Evolutionary conservation across 2,797 vertebrate genomes (phyloP).

Genomic region (Peromyscus eremicus): DNA sequence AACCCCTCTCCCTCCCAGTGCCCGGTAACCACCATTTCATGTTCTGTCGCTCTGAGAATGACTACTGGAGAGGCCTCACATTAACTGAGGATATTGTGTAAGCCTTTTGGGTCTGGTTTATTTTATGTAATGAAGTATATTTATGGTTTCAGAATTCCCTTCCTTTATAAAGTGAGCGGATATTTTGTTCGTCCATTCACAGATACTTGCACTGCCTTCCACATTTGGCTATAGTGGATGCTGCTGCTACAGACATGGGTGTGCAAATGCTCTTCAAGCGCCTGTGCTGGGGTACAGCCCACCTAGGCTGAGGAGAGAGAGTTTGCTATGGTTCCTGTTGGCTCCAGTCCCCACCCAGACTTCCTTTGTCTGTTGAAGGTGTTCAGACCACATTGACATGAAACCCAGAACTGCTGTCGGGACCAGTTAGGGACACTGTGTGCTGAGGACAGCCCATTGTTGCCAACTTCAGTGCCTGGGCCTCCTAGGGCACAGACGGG

Average conservation of each 20-base stretch:
- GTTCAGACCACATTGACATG: slow-evolving; percentile 71
- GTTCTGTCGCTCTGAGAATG: not conserved
- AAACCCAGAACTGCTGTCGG: not conserved
- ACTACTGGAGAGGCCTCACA: not conserved
- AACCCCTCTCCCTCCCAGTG: not conserved
- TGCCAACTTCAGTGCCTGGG: not conserved
- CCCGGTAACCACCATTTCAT: not conserved
- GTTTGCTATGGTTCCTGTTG: not conserved
- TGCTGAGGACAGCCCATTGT: not conserved
- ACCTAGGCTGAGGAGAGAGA: not conserved
- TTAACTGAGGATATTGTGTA: not conserved
- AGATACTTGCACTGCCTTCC: not conserved
- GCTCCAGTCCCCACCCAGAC: not conserved
- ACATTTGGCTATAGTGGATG: not conserved
- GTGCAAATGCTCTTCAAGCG: not conserved
- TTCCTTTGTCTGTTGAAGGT: slow-evolving; percentile 19
- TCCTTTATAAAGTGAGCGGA: slow-evolving; percentile 2
- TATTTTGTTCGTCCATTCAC: not conserved
- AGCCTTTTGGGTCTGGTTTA: not conserved
- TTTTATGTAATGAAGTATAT: not conserved
- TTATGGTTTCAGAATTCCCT: not conserved
- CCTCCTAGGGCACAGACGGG: not conserved
- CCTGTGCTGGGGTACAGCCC: not conserved
- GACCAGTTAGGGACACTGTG: rapidly evolving
- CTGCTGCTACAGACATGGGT: not conserved